These are phyloP conservation scores for Clistopyga incitator DNA, from an alignment of 2,888 invertebrate genomes.

Conservation along the genomic window DNA sequence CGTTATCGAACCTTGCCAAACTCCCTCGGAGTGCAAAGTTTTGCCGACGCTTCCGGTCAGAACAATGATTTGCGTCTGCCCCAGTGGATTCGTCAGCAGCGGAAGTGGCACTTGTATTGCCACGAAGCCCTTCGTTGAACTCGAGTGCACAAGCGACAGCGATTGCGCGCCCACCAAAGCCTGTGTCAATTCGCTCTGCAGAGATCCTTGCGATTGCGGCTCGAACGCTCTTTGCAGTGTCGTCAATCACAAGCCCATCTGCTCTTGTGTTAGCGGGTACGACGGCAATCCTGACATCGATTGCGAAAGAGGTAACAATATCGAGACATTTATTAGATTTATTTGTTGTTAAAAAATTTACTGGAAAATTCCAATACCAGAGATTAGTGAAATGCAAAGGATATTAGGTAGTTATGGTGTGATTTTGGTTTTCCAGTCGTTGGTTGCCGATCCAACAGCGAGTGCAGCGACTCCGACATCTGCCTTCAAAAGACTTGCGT, in stretches of 20 bases:
- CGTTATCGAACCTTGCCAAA: slow-evolving; percentile 91
- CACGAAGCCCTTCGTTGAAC: slow-evolving; percentile 87
- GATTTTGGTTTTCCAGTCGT: slow-evolving; percentile 16
- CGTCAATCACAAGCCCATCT: slow-evolving; percentile 94
- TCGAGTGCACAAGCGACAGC: slow-evolving; percentile 90
- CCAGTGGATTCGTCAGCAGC: slow-evolving; percentile 94
- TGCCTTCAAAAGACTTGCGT: slow-evolving; percentile 93
- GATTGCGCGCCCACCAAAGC: slow-evolving; percentile 92
- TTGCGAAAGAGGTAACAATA: slow-evolving; percentile 87
- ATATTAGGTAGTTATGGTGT: slow-evolving; percentile 2
- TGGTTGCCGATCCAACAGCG: slow-evolving; percentile 89
- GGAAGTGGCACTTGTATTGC: slow-evolving; percentile 93
- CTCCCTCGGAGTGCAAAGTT: slow-evolving; percentile 92
- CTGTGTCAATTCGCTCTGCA: slow-evolving; percentile 92
- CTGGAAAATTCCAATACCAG: no score
- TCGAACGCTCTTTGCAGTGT: slow-evolving; percentile 93
- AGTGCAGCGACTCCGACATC: slow-evolving; percentile 93
- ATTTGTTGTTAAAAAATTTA: no score
- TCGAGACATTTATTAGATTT: neutral
- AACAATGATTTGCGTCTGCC: slow-evolving; percentile 95
- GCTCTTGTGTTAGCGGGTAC: slow-evolving; percentile 93
- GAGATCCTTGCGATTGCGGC: slow-evolving; percentile 94
- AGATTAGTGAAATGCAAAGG: no score
- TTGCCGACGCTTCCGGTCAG: slow-evolving; percentile 93
- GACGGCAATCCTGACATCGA: slow-evolving; percentile 94